Percentiles rank a stretch among this genome's conserved stretches.
phyloP scores from a whole-genome alignment of 2,888 invertebrate species.

The Bimastos eiseni region DNA sequence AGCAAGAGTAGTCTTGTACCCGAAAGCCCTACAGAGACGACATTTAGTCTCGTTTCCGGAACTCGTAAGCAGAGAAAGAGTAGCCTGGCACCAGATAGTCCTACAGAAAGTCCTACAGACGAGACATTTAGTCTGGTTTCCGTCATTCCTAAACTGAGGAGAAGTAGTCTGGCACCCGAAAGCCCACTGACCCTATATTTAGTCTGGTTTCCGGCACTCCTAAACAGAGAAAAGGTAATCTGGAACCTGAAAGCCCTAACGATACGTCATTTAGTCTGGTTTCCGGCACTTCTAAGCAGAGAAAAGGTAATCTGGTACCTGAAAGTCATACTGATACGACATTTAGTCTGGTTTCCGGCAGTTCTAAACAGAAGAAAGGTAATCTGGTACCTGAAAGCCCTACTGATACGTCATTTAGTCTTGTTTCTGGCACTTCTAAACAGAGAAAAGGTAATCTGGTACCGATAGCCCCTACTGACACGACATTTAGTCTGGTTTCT shows the following conservation, averaged over 20 bases:
- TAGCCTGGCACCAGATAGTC: background rate
- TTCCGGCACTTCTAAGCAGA: background rate
- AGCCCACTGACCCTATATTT: background rate
- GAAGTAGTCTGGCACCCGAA: background rate
- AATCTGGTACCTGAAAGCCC: background rate
- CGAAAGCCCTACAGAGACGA: background rate
- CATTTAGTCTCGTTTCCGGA: background rate
- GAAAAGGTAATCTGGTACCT: background rate
- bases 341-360: conserved; percentile 4
- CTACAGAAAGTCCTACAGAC: background rate
- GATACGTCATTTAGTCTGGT: background rate
- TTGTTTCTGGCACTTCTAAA: background rate
- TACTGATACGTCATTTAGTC: background rate
- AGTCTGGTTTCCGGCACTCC: background rate
- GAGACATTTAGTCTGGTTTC: background rate
- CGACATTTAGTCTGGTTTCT: background rate
- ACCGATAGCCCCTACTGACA: background rate
- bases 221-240: background rate
- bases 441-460: background rate
- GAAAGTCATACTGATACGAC: background rate
- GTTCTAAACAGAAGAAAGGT: background rate
- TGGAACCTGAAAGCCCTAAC: background rate
- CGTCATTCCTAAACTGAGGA: background rate
- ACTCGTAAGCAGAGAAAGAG: background rate
- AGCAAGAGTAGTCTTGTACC: background rate